These are phyloP conservation scores for Calliphora vicina DNA, from an alignment of 1,140 invertebrate species.

Conservation along the genomic window DNA sequence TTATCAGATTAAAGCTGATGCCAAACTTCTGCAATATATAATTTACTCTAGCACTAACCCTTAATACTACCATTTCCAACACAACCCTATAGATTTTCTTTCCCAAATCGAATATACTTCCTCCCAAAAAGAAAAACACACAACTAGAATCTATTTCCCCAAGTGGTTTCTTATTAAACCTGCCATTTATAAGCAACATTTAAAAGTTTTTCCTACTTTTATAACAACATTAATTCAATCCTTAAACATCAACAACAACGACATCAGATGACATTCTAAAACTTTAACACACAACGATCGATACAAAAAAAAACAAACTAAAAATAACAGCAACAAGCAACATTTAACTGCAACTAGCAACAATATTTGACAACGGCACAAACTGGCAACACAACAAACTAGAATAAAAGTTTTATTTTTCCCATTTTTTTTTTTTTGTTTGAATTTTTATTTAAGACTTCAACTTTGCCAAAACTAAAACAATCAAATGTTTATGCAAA, in stretches of 20 bases:
- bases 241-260: background rate
- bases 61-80: no score
- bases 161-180: no score
- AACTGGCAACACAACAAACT: background rate
- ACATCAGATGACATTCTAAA: background rate
- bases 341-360: no score
- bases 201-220: background rate
- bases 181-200: background rate
- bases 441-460: background rate
- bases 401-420: no score
- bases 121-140: no score
- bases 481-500: slow-evolving; percentile 23
- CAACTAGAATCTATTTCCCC: no score
- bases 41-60: no score
- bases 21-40: no score
- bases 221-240: background rate
- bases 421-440: no score
- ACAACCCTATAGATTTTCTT: no score
- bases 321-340: background rate
- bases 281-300: background rate
- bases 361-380: background rate
- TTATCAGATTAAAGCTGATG: no score
- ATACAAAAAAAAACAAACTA: background rate
- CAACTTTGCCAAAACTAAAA: background rate
- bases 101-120: no score